Evolutionary conservation across 2,888 invertebrate species (phyloP).

Genomic region (Athripsodes cinereus): DNA sequence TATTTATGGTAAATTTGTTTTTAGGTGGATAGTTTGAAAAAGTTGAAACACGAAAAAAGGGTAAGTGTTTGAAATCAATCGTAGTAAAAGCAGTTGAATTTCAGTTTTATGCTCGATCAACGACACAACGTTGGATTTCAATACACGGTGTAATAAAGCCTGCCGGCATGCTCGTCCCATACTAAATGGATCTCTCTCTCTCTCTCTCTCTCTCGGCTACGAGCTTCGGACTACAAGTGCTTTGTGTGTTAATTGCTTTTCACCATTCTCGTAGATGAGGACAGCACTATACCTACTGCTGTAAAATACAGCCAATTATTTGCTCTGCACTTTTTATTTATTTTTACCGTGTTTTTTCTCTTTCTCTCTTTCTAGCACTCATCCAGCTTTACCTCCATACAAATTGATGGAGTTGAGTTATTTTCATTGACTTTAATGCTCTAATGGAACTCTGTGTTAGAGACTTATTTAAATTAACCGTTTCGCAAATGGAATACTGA

Average conservation of each 20-base stretch:
- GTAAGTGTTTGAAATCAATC: neutral
- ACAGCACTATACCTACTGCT: neutral
- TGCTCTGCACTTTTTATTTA: constrained; percentile 1
- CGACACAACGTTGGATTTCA: neutral
- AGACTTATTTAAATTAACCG: no score
- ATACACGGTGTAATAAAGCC: neutral
- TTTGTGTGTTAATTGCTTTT: constrained; percentile 20
- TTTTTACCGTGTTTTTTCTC: neutral
- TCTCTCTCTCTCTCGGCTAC: neutral
- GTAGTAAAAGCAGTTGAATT: neutral
- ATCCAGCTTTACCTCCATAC: neutral
- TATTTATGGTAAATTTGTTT: no score
- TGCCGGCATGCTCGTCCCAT: neutral
- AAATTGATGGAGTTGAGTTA: neutral
- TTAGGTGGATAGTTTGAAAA: no score
- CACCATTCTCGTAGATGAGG: neutral
- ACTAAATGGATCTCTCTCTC: constrained; percentile 3
- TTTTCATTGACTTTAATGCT: constrained; percentile 4
- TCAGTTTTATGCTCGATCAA: neutral
- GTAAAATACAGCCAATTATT: constrained; percentile 3
- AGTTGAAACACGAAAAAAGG: neutral
- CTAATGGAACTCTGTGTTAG: neutral
- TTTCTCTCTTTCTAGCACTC: neutral
- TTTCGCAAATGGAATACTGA: no score
- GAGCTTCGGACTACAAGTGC: neutral